A percentile compares a stretch with the other conserved stretches of the same genome.
phyloP scores from a whole-genome alignment of 2,113 vertebrate genomes.

The Colinus virginianus region DNA sequence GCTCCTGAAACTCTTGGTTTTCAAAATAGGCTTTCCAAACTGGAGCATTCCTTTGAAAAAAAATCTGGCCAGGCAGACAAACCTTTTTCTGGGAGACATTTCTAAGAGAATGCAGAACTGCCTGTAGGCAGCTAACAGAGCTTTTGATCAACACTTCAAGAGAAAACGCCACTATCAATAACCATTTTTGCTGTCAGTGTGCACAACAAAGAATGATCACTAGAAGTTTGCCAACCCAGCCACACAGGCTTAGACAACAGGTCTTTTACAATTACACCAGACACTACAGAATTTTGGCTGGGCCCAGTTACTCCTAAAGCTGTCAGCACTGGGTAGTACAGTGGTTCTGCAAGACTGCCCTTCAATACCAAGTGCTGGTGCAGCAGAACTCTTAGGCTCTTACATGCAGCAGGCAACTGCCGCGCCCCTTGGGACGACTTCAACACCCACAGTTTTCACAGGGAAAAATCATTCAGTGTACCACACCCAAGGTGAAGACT shows the following conservation, averaged over 20 bases:
- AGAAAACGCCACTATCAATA: not conserved
- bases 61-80: not conserved
- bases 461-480: not conserved
- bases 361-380: not conserved
- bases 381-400: not conserved
- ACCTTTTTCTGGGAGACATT: not conserved
- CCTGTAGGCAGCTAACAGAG: not conserved
- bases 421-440: not conserved
- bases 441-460: accelerated
- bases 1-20: not conserved
- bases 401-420: accelerated
- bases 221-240: not conserved
- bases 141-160: not conserved
- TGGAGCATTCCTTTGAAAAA: not conserved
- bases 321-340: not conserved
- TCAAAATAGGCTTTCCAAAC: not conserved
- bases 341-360: not conserved
- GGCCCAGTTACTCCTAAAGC: not conserved
- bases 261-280: not conserved
- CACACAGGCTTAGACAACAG: not conserved
- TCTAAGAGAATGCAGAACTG: not conserved
- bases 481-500: not conserved
- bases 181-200: not conserved
- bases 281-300: not conserved
- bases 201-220: not conserved